phyloP scores from a whole-genome alignment of 2,797 vertebrate genomes.

The Myotis pilosus region DNA sequence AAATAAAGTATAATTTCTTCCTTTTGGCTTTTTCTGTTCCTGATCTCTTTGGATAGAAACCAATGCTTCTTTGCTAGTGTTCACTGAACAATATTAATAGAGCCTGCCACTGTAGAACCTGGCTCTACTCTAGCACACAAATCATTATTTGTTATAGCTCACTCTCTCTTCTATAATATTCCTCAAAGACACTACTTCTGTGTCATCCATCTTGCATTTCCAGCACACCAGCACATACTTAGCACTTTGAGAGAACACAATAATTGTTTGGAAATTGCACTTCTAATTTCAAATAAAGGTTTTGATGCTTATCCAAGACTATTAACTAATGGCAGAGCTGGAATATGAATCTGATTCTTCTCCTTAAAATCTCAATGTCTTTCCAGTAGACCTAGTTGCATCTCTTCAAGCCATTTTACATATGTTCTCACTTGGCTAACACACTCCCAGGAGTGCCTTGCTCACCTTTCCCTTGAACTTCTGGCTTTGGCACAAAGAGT shows the following conservation, averaged over 20 bases:
- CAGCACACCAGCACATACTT: background rate
- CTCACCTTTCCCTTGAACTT: background rate
- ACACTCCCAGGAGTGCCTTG: background rate
- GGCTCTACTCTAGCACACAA: background rate
- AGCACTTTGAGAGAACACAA: background rate
- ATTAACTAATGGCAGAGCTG: background rate
- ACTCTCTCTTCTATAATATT: background rate
- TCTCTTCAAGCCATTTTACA: background rate
- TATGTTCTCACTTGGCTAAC: background rate
- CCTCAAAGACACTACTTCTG: background rate
- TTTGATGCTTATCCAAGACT: background rate
- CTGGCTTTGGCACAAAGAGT: background rate
- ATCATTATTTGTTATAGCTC: background rate
- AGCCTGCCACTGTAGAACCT: background rate
- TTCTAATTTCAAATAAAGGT: background rate
- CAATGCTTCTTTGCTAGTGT: conserved; percentile 30
- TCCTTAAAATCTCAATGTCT: background rate
- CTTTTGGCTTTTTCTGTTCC: background rate
- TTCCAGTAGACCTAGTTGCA: background rate
- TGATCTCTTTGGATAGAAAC: background rate
- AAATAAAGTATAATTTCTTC: conserved; percentile 23
- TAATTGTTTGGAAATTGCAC: background rate
- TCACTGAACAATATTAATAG: background rate
- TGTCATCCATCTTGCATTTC: background rate
- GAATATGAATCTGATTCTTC: background rate